Evolutionary conservation across 2,888 invertebrate species (phyloP).

Genomic region (Heliconius hortense): DNA sequence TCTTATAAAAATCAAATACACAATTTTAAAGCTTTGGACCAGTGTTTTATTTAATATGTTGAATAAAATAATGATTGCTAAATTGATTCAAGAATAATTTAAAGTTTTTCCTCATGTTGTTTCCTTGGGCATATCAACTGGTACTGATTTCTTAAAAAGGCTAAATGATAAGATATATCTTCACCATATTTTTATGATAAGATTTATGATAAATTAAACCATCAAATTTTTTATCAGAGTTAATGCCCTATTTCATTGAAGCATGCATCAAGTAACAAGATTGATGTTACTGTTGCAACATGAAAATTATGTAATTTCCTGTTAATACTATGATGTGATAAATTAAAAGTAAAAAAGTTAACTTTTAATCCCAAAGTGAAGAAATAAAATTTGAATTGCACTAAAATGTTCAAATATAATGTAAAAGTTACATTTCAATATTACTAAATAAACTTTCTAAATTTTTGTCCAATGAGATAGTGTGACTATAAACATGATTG

Average conservation of each 20-base stretch:
- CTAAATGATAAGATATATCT: conserved; percentile 10
- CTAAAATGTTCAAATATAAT: too few species aligned
- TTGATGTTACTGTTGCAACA: neutral
- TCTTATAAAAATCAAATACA: conserved; percentile 12
- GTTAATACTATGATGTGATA: neutral
- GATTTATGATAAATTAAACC: neutral
- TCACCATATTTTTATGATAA: neutral
- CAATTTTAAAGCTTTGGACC: conserved; percentile 16
- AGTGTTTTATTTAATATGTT: conserved; percentile 6
- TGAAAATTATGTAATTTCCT: conserved; percentile 1
- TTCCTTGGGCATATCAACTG: conserved; percentile 5
- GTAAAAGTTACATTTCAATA: too few species aligned
- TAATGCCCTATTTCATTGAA: neutral
- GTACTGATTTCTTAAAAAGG: conserved; percentile 6
- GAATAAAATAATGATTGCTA: neutral
- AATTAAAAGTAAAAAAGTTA: neutral
- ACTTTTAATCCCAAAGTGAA: too few species aligned
- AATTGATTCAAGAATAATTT: neutral
- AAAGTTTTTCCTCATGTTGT: neutral
- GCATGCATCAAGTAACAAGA: neutral
- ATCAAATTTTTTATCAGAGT: neutral
- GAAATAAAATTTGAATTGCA: too few species aligned
- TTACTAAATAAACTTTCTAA: too few species aligned
- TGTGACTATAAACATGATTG: too few species aligned
- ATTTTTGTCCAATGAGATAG: too few species aligned